These are phyloP conservation scores for Epinotia ramella DNA, from an alignment of 2,888 invertebrate genomes.

Conservation along the genomic window DNA sequence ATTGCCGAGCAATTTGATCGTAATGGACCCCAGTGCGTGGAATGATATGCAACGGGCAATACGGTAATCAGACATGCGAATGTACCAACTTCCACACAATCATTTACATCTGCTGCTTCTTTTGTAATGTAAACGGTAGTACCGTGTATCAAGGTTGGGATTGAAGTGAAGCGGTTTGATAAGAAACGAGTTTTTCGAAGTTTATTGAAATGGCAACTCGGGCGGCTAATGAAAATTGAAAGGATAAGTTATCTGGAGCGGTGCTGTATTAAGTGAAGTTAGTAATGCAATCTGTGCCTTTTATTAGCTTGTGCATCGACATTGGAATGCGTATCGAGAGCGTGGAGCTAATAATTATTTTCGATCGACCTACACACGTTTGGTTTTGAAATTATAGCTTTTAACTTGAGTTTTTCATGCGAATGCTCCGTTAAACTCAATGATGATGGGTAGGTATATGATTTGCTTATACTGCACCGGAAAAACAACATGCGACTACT, in stretches of 20 bases:
- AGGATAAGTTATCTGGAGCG: constrained; percentile 40
- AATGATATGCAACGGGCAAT: constrained; percentile 16
- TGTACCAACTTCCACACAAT: constrained; percentile 4
- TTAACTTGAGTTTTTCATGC: not conserved
- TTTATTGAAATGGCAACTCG: constrained; percentile 7
- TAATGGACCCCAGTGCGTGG: constrained; percentile 22
- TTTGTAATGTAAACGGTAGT: not conserved
- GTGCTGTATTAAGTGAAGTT: constrained; percentile 19
- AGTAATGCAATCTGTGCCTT: constrained; percentile 31
- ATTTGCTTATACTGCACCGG: too few species aligned
- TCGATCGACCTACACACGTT: not conserved
- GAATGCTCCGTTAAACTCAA: not conserved
- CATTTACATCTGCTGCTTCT: not conserved
- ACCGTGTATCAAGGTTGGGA: not conserved
- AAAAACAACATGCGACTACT: too few species aligned
- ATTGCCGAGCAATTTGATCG: constrained; percentile 18
- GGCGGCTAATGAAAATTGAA: constrained; percentile 41
- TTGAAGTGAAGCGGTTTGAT: not conserved
- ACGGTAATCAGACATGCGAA: constrained; percentile 45
- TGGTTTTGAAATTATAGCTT: not conserved
- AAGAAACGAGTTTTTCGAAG: constrained; percentile 3
- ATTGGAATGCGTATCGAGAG: constrained; percentile 12
- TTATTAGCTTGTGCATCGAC: constrained; percentile 14
- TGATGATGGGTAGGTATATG: too few species aligned
- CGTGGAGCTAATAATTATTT: not conserved